Base-by-base conservation (phyloP, 2,113 vertebrate genomes). In the Sturnus vulgaris region DNA sequence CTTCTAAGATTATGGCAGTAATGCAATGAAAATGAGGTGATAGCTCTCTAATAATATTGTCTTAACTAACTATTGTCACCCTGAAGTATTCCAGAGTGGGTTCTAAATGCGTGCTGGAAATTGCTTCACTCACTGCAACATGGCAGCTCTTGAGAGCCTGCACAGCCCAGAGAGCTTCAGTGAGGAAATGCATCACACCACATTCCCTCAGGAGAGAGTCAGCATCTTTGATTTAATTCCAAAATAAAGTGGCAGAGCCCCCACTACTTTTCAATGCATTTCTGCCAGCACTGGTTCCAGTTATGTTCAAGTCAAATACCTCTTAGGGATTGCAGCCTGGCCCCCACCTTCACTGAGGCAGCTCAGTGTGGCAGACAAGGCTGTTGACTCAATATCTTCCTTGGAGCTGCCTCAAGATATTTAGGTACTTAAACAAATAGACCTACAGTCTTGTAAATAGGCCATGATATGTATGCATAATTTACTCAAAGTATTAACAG, bases 91-190 rank as follows among this genome's bases (percentile, higher is more conserved):
- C 56, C 5, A 2, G 49, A 78, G 68, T 3, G 8, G 14, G 59
- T 92, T 94, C 66, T 83, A 78, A 92, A 83, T 1, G 0, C 3
- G 1, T 44, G n/a, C 70, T 70, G 80, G 79, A 93, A 94, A 86
- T 95, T 92, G 75, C 85, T 93, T 95, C 92, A 75, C 75, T 55
- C 68, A 12, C 56, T 83, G 66, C 79, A 91, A 40, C 50, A 42
- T 61, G 60, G 49, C 5, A 2, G 4, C 47, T 88, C 2, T 0
- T 42, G 68, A 66, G 24, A 92, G 68, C 44, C 65, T 85, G 5
- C 76, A 44, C 40, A 78, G 25, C 85, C 47, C 78, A 55, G 33
- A 49, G 52, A 82, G 60, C 46, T 73, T 66, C 4, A 5, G 35
- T n/a, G 60, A 88, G 85, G 79, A 94, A 93, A 77, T 30, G 12